Percentiles rank a stretch among this genome's conserved stretches.
phyloP scores from a whole-genome alignment of 2,888 invertebrate species.

The Creontiades dilutus region DNA sequence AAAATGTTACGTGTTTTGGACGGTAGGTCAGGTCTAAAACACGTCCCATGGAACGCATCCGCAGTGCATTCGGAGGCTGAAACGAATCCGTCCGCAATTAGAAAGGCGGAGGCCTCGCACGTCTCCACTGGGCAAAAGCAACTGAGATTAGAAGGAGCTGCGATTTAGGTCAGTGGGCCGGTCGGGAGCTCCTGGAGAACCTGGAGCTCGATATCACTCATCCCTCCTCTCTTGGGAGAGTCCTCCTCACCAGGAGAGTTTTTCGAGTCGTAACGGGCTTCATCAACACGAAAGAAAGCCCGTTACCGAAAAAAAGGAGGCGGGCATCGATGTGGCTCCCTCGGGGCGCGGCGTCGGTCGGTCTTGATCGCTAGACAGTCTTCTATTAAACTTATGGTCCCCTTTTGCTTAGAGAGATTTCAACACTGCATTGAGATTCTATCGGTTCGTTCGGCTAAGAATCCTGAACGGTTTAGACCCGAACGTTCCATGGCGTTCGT shows the following conservation, averaged over 20 bases:
- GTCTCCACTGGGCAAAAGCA: not conserved
- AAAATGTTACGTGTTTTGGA: too few relatives aligned
- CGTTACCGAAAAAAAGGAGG: slow-evolving; percentile 30
- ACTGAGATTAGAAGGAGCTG: slow-evolving; percentile 30
- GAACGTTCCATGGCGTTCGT: not conserved
- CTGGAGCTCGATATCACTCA: slow-evolving; percentile 31
- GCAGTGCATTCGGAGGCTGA: not conserved
- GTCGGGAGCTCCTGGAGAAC: slow-evolving; percentile 18
- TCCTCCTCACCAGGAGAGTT: too few relatives aligned
- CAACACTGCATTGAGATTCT: too few relatives aligned
- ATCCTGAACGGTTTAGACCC: not conserved
- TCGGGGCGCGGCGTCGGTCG: not conserved
- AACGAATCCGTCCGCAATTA: slow-evolving; percentile 23
- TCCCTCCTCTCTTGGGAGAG: slow-evolving; percentile 27
- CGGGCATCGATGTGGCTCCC: not conserved
- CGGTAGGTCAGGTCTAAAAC: too few relatives aligned
- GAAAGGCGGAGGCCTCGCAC: slow-evolving; percentile 15
- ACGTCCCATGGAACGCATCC: not conserved
- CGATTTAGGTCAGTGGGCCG: slow-evolving; percentile 55
- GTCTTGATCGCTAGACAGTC: not conserved
- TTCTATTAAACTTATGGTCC: too few relatives aligned
- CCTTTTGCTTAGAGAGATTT: too few relatives aligned
- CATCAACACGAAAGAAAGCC: slow-evolving; percentile 57
- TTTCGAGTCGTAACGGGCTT: slow-evolving; percentile 50
- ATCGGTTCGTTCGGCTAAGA: too few relatives aligned